phyloP scores from a whole-genome alignment of 2,797 vertebrate genomes.

The Percopsis omiscomaycus region DNA sequence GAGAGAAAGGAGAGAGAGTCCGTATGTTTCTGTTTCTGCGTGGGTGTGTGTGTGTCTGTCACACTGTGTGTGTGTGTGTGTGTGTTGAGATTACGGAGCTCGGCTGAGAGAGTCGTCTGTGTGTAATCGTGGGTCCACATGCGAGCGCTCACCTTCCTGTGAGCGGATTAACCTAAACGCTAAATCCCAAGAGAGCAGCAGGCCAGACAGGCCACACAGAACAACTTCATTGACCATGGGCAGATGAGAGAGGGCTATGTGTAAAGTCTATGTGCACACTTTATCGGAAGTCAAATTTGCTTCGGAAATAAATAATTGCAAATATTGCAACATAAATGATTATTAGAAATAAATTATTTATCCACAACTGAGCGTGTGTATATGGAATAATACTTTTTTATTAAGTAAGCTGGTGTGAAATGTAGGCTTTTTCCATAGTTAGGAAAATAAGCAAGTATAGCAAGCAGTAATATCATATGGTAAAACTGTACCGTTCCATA shows the following conservation, averaged over 20 bases:
- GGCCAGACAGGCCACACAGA: constrained; percentile 74
- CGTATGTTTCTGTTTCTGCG: constrained; percentile 3
- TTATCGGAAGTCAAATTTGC: constrained; percentile 23
- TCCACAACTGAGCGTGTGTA: not conserved
- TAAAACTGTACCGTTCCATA: constrained; percentile 10
- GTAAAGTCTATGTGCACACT: constrained; percentile 41
- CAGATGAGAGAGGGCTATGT: constrained; percentile 46
- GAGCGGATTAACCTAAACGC: constrained; percentile 79
- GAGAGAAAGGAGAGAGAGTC: constrained; percentile 25
- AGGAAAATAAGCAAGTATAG: constrained; percentile 28
- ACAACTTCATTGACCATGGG: constrained; percentile 71
- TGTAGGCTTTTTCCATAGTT: constrained; percentile 27
- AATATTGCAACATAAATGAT: constrained; percentile 10
- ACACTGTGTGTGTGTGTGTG: constrained; percentile 43
- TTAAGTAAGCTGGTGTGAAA: constrained; percentile 26
- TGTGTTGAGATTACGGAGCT: constrained; percentile 81
- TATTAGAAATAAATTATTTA: constrained; percentile 7
- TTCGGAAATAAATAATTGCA: constrained; percentile 29
- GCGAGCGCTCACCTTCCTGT: constrained; percentile 78
- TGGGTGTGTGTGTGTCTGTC: constrained; percentile 9
- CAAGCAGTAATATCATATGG: constrained; percentile 27
- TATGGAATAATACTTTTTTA: not conserved
- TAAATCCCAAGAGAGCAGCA: constrained; percentile 81
- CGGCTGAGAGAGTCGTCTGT: constrained; percentile 77
- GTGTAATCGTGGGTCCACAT: constrained; percentile 85